Percentiles rank a stretch among this genome's conserved stretches.
phyloP scores from a whole-genome alignment of 2,797 vertebrate genomes.

The Eidolon dupreanum region DNA sequence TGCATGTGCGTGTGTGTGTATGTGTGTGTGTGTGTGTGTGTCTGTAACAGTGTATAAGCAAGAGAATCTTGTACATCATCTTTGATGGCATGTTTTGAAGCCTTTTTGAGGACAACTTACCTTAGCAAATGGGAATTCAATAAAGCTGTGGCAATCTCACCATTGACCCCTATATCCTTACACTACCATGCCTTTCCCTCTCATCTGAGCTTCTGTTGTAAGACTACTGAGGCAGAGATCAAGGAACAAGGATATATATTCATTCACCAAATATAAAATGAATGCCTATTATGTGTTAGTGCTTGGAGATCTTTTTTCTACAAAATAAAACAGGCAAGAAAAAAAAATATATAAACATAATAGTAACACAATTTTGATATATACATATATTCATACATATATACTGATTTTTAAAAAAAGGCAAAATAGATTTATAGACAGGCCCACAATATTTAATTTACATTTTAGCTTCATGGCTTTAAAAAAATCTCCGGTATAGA shows the following conservation, averaged over 20 bases:
- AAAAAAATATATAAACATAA: not conserved
- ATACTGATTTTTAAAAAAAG: not conserved
- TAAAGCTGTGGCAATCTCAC: not conserved
- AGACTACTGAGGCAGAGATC: not conserved
- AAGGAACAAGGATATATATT: not conserved
- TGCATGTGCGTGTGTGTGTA: not conserved
- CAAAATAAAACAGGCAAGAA: not conserved
- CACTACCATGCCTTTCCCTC: not conserved
- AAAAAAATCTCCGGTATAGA: not conserved
- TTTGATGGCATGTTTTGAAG: not conserved
- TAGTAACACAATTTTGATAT: not conserved
- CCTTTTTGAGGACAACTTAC: slow-evolving; percentile 1
- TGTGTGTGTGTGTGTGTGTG: not conserved
- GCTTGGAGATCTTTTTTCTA: not conserved
- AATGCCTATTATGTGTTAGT: not conserved
- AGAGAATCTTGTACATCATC: not conserved
- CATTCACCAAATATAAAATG: not conserved
- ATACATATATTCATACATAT: not conserved
- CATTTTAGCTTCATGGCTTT: not conserved
- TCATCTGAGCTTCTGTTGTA: not conserved
- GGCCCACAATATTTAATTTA: not conserved
- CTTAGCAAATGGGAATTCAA: not conserved
- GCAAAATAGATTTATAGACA: not conserved
- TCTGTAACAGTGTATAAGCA: not conserved
- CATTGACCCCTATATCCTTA: not conserved